Evolutionary conservation across 2,888 invertebrate species (phyloP).

Genomic region (Protophormia terraenovae): DNA sequence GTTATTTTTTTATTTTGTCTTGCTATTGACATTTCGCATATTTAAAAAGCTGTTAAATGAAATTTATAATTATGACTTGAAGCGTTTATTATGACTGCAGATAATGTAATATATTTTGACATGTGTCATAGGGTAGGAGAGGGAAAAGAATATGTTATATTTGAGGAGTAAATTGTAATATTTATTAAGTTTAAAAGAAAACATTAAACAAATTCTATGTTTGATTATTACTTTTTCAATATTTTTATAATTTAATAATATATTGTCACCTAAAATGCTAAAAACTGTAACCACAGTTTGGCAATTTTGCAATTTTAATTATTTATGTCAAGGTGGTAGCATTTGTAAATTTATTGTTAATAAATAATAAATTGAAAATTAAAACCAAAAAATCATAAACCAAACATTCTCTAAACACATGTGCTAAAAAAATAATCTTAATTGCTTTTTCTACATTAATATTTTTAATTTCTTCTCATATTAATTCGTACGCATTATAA

Average conservation of each 20-base stretch:
- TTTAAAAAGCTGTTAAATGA: neutral
- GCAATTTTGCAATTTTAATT: neutral
- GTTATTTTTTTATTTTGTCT: too few relatives aligned
- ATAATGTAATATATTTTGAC: neutral
- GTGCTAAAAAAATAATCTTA: too few relatives aligned
- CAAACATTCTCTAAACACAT: conserved; percentile 18
- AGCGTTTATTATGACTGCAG: conserved; percentile 3
- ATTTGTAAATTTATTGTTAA: too few relatives aligned
- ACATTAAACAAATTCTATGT: too few relatives aligned
- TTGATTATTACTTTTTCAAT: too few relatives aligned
- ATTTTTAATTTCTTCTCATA: conserved; percentile 10
- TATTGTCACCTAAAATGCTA: too few relatives aligned
- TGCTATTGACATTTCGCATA: neutral
- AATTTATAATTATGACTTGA: neutral
- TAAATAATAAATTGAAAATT: neutral
- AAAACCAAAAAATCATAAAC: conserved; percentile 14
- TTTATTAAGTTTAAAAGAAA: too few relatives aligned
- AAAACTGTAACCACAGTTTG: too few relatives aligned
- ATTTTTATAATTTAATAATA: too few relatives aligned
- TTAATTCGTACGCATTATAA: conserved; percentile 54
- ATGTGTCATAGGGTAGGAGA: neutral
- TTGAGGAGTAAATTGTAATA: too few relatives aligned
- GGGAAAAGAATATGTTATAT: too few relatives aligned
- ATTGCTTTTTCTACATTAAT: neutral
- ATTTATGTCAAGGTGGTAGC: neutral